Base-by-base conservation (phyloP, 2,888 invertebrate genomes). In the Diarsia brunnea region DNA sequence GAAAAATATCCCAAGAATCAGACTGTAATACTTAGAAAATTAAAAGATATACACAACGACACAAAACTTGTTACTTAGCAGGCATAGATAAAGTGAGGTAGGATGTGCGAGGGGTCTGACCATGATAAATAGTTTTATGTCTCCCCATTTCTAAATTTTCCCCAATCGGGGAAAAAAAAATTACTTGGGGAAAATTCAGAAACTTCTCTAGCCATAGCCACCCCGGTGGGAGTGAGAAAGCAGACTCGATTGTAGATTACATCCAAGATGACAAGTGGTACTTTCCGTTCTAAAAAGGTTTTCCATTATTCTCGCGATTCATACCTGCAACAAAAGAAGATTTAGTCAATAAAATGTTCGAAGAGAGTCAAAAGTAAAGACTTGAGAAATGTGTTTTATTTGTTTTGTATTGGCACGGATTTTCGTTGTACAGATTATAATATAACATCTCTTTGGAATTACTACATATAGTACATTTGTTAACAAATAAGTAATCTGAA, bases 261-360 rank as follows among this genome's bases (percentile, higher is more conserved):
- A 71, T 74, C 61, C 79, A 71, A 83, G 63, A 51, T 86, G 86
- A 83, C 84, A 83, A 83, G 86, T 83, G 71, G 64, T 21, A 69
- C 21, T 63, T 83, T 83, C 65, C 79, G 68, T 83, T 73, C 71
- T 73, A 71, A 83, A 86, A 86, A 83, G 84, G 65, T 86, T 86
- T 69, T 65, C 73, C 70, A 83, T 83, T 86, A 78, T 83, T 69
- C 63, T 66, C 53, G 4, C 12, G 73, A 79, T 74, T 83, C 84
- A 73, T 84, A 84, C 83, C 83, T 84, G 83, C 72, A 84, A 84
- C 83, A 84, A 82, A 86, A 73, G 79, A 83, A 66, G 49, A 69
- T 63, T 64, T 45, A n/a, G 47, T 86, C 79, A 83, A 72, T 86
- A 83, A 83, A 83, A 55, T 66, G 63, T 78, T 66, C 24, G 43